A percentile compares a stretch with the other conserved stretches of the same genome.
Conservation (phyloP, 2,797 vertebrate species). For the Gymnodraco acuticeps region DNA sequence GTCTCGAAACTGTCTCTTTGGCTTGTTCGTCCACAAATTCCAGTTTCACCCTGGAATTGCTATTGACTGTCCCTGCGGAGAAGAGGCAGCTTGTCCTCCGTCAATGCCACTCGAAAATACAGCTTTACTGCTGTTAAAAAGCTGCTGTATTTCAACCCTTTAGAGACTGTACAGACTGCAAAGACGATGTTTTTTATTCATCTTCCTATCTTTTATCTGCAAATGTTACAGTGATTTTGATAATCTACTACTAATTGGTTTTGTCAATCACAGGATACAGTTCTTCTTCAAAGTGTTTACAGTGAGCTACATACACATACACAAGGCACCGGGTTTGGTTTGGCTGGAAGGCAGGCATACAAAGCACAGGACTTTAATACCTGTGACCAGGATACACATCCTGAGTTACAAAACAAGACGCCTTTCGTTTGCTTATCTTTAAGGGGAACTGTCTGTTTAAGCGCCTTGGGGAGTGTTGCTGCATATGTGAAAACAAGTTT, state of each 20-base stretch:
- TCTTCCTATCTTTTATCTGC: not conserved
- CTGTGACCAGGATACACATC: not conserved
- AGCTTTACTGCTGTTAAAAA: constrained; percentile 17
- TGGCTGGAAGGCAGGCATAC: accelerated
- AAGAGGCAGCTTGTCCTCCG: constrained; percentile 33
- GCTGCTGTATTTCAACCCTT: constrained; percentile 20
- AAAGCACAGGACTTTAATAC: constrained; percentile 1
- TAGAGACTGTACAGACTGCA: not conserved
- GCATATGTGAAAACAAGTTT: not conserved
- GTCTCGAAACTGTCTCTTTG: constrained; percentile 36
- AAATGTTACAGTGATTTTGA: not conserved
- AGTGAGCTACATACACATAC: not conserved
- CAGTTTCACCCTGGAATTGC: constrained; percentile 61
- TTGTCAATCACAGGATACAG: not conserved
- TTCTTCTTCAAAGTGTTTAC: not conserved
- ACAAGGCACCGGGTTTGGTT: not conserved
- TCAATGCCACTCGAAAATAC: constrained; percentile 48
- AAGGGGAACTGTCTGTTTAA: not conserved
- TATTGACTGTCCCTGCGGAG: constrained; percentile 48
- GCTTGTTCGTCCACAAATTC: constrained; percentile 50
- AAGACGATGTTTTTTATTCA: not conserved
- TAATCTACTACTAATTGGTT: not conserved
- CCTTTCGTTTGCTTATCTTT: not conserved
- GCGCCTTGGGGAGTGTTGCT: not conserved
- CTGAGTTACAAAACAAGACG: not conserved